Conservation (phyloP, 1,140 invertebrate genomes). For the Bilobella aurantiaca region DNA sequence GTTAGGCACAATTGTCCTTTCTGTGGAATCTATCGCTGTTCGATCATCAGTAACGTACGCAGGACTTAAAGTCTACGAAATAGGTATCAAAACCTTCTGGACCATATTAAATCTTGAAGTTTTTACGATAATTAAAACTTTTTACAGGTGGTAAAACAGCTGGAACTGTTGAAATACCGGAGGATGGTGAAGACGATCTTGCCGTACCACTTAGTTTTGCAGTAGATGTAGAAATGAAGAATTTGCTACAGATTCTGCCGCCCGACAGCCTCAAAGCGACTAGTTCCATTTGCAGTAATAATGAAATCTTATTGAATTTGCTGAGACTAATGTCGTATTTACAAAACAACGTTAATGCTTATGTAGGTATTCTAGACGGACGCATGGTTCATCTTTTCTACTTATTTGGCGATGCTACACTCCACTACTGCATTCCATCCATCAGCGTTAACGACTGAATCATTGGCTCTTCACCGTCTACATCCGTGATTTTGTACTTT, state of each 20-base stretch:
- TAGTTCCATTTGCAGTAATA: constrained; percentile 48
- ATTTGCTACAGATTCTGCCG: constrained; percentile 47
- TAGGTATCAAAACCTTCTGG: not conserved
- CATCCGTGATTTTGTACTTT: no score
- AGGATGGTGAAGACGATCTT: not conserved
- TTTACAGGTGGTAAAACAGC: not conserved
- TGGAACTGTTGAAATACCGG: no score
- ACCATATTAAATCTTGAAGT: no score
- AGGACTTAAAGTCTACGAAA: not conserved
- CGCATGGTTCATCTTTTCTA: constrained; percentile 48
- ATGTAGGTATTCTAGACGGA: constrained; percentile 46
- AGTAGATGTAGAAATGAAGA: constrained; percentile 48
- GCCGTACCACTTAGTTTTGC: constrained; percentile 35
- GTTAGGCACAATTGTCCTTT: not conserved
- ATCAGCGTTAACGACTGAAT: constrained; percentile 25
- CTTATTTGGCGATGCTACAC: constrained; percentile 47
- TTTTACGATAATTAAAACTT: no score
- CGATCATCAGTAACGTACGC: not conserved
- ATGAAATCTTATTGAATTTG: constrained; percentile 15
- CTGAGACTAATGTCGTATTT: not conserved
- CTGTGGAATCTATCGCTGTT: not conserved
- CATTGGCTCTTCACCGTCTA: no score
- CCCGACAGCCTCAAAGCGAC: constrained; percentile 50
- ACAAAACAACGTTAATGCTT: no score
- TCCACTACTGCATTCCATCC: constrained; percentile 52